Evolutionary conservation across 35 echinoderm and acorn worm species (phyloP).

Genomic region (Antedon bifida): DNA sequence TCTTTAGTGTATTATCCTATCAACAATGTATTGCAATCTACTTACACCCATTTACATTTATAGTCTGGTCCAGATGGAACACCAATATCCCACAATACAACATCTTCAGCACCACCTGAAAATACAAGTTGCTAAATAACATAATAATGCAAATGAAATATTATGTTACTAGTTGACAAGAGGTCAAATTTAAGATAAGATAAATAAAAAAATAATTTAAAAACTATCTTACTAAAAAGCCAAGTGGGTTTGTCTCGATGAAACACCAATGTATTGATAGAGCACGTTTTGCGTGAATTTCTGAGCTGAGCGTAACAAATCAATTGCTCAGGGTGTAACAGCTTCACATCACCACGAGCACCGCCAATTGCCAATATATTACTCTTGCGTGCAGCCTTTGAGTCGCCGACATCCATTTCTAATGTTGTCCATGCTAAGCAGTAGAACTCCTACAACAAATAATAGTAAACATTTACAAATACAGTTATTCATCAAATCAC

Average conservation of each 20-base stretch:
- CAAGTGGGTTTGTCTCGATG: slow-evolving; percentile 61
- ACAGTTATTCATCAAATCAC: too few relatives aligned
- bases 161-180: too few relatives aligned
- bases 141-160: background rate
- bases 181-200: too few relatives aligned
- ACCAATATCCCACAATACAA: slow-evolving; percentile 75
- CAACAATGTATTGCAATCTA: background rate
- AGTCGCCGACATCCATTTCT: slow-evolving; percentile 35
- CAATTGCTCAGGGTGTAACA: slow-evolving; percentile 75
- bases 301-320: slow-evolving; percentile 77
- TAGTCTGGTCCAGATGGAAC: slow-evolving; percentile 69
- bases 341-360: slow-evolving; percentile 47
- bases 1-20: too few relatives aligned
- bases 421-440: slow-evolving; percentile 83
- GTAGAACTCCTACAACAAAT: slow-evolving; percentile 61
- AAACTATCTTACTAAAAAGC: slow-evolving; percentile 95
- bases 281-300: slow-evolving; percentile 26
- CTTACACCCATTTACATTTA: slow-evolving; percentile 87
- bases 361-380: slow-evolving; percentile 76
- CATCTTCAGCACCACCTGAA: slow-evolving; percentile 90
- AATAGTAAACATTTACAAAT: background rate
- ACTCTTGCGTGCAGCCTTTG: slow-evolving; percentile 3
- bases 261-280: slow-evolving; percentile 70
- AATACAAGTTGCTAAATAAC: background rate
- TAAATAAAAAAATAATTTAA: too few relatives aligned